Base-by-base conservation (phyloP, 1,140 invertebrate species). In the Calliphora vicina region DNA sequence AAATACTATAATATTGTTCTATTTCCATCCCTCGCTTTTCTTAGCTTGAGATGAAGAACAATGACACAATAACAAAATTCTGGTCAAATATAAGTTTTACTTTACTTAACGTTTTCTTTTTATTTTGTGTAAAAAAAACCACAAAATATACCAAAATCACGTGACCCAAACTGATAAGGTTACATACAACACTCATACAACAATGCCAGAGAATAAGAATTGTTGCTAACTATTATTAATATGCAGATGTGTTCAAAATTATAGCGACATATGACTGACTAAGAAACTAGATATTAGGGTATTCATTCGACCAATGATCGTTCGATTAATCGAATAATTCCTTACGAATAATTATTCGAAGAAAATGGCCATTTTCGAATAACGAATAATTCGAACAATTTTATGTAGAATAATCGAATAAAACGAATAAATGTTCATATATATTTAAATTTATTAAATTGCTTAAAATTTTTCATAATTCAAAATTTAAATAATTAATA, bases 121-220 rank as follows among this genome's bases (percentile, higher is more conserved):
- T 57, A 12, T 20, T 67, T 67, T 67, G 17, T 67, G 20, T 67
- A 67, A 20, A 6, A 61, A 74, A 78, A 43, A 78, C 74, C 74
- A 78, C 74, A 78, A 78, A 78, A 78, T 78, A 78, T 20, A 78
- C 74, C 74, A 78, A 78, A 78, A 78, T 78, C 74, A 78, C 74
- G 74, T 78, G 74, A 78, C 74, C 74, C 20, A 78, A 78, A 78
- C 74, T 78, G 74, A 78, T 78, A 78, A 78, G 35, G 74, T 78
- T 78, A 43, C 74, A 78, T 78, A 43, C 74, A 78, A 20, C 20
- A 23, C 20, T 57, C 17, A n/a, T 57, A 57, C 45, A 57, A n/a
- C 45, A 57, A n/a, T 15, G 15, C 3, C 45, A 57, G 45, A 57
- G 45, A 57, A 57, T n/a, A 57, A n/a, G 45, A n/a, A n/a, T 17